Base-by-base conservation (phyloP, 2,113 vertebrate genomes). In the Elaphurus davidianus region DNA sequence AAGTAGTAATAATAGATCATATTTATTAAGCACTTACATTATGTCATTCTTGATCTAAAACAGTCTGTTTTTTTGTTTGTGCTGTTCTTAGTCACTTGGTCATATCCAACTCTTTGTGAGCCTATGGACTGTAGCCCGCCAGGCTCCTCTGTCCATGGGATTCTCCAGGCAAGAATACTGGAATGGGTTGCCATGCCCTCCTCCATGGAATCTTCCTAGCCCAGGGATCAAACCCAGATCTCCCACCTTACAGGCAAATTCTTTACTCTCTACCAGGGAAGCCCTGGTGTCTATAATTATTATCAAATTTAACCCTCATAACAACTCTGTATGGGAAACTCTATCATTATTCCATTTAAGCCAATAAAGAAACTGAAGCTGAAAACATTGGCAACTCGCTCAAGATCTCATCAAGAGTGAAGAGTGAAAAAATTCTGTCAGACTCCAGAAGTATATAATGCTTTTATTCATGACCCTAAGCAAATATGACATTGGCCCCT, bases 201-300 rank as follows among this genome's bases (percentile, higher is more conserved):
- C 17, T 67, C n/a, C 67, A 40, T 5, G 67, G 67, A 11, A 74
- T 13, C 36, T 74, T 40, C 36, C 67, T 23, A 25, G 2, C 19
- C 67, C 2, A 0, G 67, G 64, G 36, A 74, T 74, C 36, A 40
- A 25, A 74, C 67, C 5, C 2, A 25, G 19, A 5, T 11, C 10
- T 40, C 67, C 36, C 0, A 25, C 19, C 25, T 13, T 74, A 11
- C 21, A 74, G 67, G 36, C 0, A 0, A 10, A 74, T 25, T 12
- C 10, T 40, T 74, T 40, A 23, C 19, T 19, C 19, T 23, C 67
- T 10, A 74, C 19, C 67, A 74, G 19, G 19, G 67, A 74, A 40
- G n/a, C 19, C 64, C 33, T 19, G 33, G 4, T 62, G 30, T 62
- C 60, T 62, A 33, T 62, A 60, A 25, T 59, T 59, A 59, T 90